Conservation (phyloP, 2,113 vertebrate species). For the Otolemur garnettii region DNA sequence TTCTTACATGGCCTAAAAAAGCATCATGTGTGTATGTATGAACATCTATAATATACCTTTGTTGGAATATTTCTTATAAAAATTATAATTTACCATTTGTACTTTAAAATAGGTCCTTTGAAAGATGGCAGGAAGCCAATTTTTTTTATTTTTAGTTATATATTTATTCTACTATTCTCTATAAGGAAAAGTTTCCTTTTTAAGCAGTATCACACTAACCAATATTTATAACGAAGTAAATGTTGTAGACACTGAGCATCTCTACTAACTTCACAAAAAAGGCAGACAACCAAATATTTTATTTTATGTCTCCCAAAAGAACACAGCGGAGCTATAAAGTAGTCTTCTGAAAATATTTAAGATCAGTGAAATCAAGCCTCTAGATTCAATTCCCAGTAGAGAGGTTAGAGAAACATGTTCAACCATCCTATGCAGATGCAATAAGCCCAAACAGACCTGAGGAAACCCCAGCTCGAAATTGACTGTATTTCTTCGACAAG, state of each 20-base stretch:
- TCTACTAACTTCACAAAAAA: neutral
- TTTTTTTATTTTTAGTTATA: neutral
- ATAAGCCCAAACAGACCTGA: neutral
- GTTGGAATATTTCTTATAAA: neutral
- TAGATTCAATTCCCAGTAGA: neutral
- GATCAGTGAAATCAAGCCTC: neutral
- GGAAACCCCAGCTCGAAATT: neutral
- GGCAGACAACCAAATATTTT: neutral
- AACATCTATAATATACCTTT: neutral
- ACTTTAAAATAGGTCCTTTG: neutral
- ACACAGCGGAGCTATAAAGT: neutral
- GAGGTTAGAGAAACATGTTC: neutral
- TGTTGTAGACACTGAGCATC: neutral
- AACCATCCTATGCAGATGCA: neutral
- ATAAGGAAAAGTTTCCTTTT: neutral
- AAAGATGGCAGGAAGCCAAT: neutral
- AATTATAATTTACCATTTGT: neutral
- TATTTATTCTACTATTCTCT: neutral
- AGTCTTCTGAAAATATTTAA: neutral
- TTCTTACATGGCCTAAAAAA: conserved; percentile 1
- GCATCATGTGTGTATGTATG: neutral
- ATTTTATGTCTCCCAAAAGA: neutral
- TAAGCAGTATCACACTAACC: neutral
- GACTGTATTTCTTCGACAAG: neutral
- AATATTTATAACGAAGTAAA: neutral